Evolutionary conservation across 2,113 vertebrate genomes (phyloP).

Genomic region (Carlito syrichta): DNA sequence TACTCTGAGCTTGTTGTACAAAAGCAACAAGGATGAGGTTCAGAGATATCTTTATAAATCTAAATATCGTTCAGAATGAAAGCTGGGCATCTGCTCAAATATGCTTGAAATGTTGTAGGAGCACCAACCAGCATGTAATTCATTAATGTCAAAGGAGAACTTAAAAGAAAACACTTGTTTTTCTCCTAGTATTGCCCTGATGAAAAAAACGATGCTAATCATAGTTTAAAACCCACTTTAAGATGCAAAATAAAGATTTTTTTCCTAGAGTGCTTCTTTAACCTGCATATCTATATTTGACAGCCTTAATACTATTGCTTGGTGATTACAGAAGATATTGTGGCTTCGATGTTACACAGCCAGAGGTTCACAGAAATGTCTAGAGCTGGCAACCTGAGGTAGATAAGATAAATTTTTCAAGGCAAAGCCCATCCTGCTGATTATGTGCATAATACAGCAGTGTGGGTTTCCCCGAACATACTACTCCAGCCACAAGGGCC

Average conservation of each 20-base stretch:
- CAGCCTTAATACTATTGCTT: not conserved
- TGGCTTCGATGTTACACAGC: not conserved
- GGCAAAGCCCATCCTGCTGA: not conserved
- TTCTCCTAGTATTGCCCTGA: not conserved
- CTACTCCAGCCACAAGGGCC: not conserved
- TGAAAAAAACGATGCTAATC: not conserved
- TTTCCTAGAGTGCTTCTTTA: not conserved
- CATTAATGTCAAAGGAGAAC: not conserved
- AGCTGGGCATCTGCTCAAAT: not conserved
- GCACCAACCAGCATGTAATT: not conserved
- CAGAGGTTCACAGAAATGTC: slow-evolving; percentile 14
- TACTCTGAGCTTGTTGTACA: not conserved
- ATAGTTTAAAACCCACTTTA: not conserved
- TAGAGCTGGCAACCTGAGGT: not conserved
- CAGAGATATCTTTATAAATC: not conserved
- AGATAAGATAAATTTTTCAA: slow-evolving; percentile 30
- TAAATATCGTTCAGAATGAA: not conserved
- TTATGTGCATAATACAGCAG: not conserved
- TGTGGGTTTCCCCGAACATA: not conserved
- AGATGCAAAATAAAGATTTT: not conserved
- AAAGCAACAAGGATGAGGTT: not conserved
- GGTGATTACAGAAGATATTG: not conserved
- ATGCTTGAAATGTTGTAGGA: not conserved
- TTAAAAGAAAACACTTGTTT: not conserved
- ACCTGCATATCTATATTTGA: not conserved